Evolutionary conservation across 2,888 invertebrate genomes (phyloP).

Genomic region (Apamea monoglypha): DNA sequence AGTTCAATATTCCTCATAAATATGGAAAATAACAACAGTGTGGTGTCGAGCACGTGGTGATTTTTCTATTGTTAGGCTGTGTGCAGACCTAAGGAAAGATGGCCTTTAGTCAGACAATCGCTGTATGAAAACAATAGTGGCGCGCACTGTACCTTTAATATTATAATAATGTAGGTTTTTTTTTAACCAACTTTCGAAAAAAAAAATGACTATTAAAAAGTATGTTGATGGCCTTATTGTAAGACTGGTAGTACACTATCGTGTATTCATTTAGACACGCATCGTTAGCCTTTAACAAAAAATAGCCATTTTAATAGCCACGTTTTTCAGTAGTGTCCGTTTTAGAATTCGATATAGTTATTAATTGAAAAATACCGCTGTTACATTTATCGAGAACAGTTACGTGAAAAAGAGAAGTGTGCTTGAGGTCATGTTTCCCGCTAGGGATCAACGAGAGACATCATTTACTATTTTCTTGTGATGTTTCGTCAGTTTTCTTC

Average conservation of each 20-base stretch:
- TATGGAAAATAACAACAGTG: constrained; percentile 24
- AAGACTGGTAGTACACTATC: constrained; percentile 57
- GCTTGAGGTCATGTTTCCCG: constrained; percentile 18
- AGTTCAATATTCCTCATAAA: constrained; percentile 14
- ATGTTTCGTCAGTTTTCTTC: not conserved
- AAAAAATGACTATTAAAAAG: not conserved
- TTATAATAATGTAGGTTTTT: not conserved
- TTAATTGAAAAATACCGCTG: constrained; percentile 51
- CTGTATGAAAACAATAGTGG: not conserved
- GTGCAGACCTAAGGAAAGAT: not conserved
- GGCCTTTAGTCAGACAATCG: not conserved
- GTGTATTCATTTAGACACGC: constrained; percentile 54
- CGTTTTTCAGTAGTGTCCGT: constrained; percentile 45
- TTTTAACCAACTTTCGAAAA: not conserved
- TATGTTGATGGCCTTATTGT: constrained; percentile 39
- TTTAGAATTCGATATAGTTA: constrained; percentile 53
- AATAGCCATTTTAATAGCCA: constrained; percentile 33
- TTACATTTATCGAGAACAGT: constrained; percentile 43
- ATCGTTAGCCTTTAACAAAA: constrained; percentile 53
- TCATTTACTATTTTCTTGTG: constrained; percentile 18
- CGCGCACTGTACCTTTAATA: not conserved
- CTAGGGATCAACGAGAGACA: constrained; percentile 19
- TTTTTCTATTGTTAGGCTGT: not conserved
- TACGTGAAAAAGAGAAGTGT: not conserved
- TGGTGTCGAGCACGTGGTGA: constrained; percentile 1